Conservation (phyloP, 2,888 invertebrate species). For the Acholoe squamosa region DNA sequence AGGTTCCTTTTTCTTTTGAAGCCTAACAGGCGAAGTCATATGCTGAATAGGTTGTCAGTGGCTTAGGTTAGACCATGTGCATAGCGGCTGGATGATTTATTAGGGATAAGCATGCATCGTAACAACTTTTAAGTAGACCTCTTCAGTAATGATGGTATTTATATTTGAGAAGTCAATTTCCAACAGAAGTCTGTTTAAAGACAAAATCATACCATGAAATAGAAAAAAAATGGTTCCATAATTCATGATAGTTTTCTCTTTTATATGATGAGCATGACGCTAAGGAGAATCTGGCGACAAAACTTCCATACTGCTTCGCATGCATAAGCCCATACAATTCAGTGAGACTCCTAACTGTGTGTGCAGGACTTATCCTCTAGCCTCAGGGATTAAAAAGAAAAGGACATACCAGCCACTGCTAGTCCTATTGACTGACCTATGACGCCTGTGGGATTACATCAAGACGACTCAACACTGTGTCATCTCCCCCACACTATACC, state of each 20-base stretch:
- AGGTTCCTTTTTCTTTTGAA: constrained; percentile 54
- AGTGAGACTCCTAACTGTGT: neutral
- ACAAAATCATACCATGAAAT: neutral
- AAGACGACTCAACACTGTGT: constrained; percentile 23
- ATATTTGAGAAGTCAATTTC: constrained; percentile 24
- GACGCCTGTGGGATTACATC: constrained; percentile 42
- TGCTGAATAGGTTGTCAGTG: neutral
- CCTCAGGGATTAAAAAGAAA: neutral
- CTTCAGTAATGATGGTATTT: constrained; percentile 40
- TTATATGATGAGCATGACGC: neutral
- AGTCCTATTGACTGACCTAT: neutral
- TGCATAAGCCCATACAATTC: no score
- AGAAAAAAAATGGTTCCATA: neutral
- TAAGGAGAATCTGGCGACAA: no score
- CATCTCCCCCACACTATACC: neutral
- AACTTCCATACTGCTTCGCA: no score
- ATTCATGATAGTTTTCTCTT: no score
- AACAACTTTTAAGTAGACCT: neutral
- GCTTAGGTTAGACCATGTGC: neutral
- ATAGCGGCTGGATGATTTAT: constrained; percentile 1
- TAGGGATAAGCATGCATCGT: neutral
- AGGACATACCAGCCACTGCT: neutral
- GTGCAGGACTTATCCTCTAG: neutral
- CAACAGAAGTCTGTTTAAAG: no score
- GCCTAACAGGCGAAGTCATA: constrained; percentile 24